A percentile compares a stretch with the other conserved stretches of the same genome.
phyloP scores from a whole-genome alignment of 2,113 vertebrate genomes.

The Phalacrocorax brasilianus region DNA sequence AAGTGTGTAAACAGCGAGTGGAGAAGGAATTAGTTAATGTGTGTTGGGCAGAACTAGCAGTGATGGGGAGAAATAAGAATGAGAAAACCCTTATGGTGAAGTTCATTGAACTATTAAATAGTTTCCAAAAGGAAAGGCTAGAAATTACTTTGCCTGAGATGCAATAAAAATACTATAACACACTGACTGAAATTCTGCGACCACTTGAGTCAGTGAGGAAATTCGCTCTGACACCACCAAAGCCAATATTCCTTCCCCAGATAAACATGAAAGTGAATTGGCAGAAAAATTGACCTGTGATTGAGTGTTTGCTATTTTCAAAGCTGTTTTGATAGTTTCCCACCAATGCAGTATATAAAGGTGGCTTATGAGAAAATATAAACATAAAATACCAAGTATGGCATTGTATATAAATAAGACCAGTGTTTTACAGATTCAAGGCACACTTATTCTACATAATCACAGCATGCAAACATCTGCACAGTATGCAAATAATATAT shows the following conservation, averaged over 20 bases:
- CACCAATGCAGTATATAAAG: slow-evolving; percentile 4
- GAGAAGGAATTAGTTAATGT: slow-evolving; percentile 47
- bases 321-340: slow-evolving; percentile 10
- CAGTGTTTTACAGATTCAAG: background rate
- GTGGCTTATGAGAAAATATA: slow-evolving; percentile 23
- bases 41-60: background rate
- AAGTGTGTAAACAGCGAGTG: slow-evolving; percentile 32
- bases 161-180: background rate
- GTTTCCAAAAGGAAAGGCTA: slow-evolving; percentile 16
- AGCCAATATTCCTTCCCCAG: slow-evolving; percentile 14
- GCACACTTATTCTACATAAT: slow-evolving; percentile 31
- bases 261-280: slow-evolving; percentile 19
- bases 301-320: slow-evolving; percentile 9
- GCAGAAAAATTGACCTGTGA: slow-evolving; percentile 29
- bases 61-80: slow-evolving; percentile 33
- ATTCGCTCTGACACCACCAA: background rate
- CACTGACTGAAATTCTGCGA: slow-evolving; percentile 7
- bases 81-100: background rate
- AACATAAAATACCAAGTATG: slow-evolving; percentile 15
- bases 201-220: background rate
- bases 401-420: slow-evolving; percentile 31
- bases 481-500: slow-evolving; percentile 26
- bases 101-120: slow-evolving; percentile 34
- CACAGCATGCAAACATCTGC: slow-evolving; percentile 39
- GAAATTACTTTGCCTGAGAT: background rate